phyloP scores from a whole-genome alignment of 2,113 vertebrate species.

The Steatornis caripensis region DNA sequence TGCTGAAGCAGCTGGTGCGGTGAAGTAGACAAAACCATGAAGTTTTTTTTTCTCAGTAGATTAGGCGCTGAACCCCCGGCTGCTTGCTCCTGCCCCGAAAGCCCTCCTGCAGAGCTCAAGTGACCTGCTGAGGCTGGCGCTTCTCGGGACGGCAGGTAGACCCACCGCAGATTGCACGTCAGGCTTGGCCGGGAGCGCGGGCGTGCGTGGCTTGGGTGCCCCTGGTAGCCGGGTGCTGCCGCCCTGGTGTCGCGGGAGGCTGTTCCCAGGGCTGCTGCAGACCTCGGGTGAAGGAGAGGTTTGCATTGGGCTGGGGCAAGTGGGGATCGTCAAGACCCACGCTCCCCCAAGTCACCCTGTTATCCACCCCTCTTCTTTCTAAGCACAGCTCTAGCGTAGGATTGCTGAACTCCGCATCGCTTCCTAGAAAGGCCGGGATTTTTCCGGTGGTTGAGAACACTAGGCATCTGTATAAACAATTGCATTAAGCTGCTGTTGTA shows the following conservation, averaged over 20 bases:
- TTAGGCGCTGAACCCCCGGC: neutral
- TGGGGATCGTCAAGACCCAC: too few relatives aligned
- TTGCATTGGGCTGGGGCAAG: neutral
- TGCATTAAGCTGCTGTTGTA: slow-evolving; percentile 24
- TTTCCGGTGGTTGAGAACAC: neutral
- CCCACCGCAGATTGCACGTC: neutral
- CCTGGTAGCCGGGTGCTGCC: neutral
- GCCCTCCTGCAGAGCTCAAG: neutral
- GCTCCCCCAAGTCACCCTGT: neutral
- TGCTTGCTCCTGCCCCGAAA: neutral
- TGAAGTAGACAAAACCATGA: neutral
- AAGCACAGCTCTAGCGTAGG: rapidly evolving
- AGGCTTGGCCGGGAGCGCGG: neutral
- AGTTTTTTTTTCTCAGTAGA: too few relatives aligned
- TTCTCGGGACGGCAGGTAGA: neutral
- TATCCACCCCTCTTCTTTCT: neutral
- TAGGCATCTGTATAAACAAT: slow-evolving; percentile 36
- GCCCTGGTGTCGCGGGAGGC: neutral
- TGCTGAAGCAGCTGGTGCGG: neutral
- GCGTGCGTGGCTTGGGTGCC: neutral
- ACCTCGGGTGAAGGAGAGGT: neutral
- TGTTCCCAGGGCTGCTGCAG: neutral
- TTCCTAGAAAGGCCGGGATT: neutral
- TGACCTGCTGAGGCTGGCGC: neutral
- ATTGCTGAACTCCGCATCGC: rapidly evolving